A percentile compares a stretch with the other conserved stretches of the same genome.
Evolutionary conservation across 2,113 vertebrate species (phyloP).

Genomic region (Zootoca vivipara): DNA sequence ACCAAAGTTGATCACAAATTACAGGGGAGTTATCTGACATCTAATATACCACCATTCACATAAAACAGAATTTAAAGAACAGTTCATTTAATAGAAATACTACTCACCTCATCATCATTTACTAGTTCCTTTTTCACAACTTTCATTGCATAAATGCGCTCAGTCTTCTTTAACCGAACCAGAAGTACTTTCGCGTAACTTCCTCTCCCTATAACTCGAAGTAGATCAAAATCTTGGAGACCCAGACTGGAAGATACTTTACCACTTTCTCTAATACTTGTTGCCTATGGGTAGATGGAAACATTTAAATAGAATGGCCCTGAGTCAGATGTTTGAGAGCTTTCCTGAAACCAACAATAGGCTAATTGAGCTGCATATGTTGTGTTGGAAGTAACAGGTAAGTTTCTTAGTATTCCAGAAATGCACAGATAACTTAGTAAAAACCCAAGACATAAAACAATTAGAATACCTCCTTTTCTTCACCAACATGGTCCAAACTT

Average conservation of each 20-base stretch:
- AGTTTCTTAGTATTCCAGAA: not conserved
- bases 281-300: conserved; percentile 77
- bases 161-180: conserved; percentile 95
- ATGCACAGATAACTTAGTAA: conserved; percentile 60
- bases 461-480: conserved; percentile 92
- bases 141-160: conserved; percentile 99
- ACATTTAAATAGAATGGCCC: conserved; percentile 1
- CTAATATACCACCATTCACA: not conserved
- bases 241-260: conserved; percentile 94
- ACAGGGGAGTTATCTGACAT: not conserved
- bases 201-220: conserved; percentile 95
- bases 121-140: conserved; percentile 99
- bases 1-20: not conserved
- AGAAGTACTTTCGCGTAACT: conserved; percentile 98
- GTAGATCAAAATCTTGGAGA: conserved; percentile 93
- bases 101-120: conserved; percentile 95
- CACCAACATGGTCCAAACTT: conserved; percentile 91
- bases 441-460: not conserved
- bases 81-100: fast-evolving
- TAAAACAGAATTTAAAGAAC: not conserved
- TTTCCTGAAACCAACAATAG: conserved; percentile 1
- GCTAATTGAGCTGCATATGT: not conserved
- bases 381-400: not conserved
- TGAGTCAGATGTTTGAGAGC: not conserved
- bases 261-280: conserved; percentile 90